Evolutionary conservation across 2,797 vertebrate species (phyloP).

Genomic region (Cyprinella venusta): DNA sequence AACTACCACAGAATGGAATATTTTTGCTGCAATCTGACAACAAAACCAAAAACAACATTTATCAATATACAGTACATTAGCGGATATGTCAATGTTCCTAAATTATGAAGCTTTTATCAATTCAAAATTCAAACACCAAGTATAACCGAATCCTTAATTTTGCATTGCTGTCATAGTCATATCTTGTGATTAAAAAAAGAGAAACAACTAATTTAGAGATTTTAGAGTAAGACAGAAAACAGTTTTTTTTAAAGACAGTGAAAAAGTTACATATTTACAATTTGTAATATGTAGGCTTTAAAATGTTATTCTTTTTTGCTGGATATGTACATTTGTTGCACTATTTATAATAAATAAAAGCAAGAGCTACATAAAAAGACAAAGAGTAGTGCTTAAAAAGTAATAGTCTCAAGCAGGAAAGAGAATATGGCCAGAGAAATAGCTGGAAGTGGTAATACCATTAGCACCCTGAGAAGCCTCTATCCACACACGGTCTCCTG

Average conservation of each 20-base stretch:
- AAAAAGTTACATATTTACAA: not conserved
- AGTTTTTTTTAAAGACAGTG: not conserved
- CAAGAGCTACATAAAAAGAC: not conserved
- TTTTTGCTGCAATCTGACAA: constrained; percentile 17
- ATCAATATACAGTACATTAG: not conserved
- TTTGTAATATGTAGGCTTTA: not conserved
- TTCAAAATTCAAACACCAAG: not conserved
- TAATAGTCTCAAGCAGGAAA: constrained; percentile 10
- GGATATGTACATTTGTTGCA: not conserved
- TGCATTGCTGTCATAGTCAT: not conserved
- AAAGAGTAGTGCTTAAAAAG: not conserved
- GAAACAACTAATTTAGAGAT: too few species aligned
- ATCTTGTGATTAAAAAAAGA: too few species aligned
- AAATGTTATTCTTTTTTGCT: not conserved
- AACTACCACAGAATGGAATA: constrained; percentile 24
- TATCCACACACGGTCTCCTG: constrained; percentile 50
- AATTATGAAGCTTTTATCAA: not conserved
- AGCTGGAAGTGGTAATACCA: constrained; percentile 1
- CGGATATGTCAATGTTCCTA: not conserved
- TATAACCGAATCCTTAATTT: not conserved
- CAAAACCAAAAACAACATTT: constrained; percentile 1
- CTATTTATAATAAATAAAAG: not conserved
- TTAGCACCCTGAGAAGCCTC: not conserved
- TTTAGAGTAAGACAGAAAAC: too few species aligned
- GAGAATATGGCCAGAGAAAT: constrained; percentile 42